These are phyloP conservation scores for Macropis europaea DNA, from an alignment of 2,888 invertebrate genomes.

Conservation along the genomic window DNA sequence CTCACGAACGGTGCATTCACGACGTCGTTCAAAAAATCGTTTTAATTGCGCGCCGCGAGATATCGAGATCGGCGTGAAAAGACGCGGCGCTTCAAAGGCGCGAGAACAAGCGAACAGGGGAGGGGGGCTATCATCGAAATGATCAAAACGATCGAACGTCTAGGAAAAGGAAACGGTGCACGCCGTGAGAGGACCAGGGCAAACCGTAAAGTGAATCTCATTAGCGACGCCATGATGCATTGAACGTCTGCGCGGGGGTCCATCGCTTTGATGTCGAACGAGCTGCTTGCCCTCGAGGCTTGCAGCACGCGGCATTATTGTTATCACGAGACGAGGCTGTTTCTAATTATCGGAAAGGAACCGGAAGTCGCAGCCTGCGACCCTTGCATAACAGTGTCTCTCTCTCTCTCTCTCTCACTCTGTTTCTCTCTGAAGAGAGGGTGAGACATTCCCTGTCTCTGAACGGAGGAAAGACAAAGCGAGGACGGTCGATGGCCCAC, in stretches of 20 bases:
- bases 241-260: slow-evolving; percentile 40
- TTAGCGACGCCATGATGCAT: slow-evolving; percentile 74
- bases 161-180: slow-evolving; percentile 36
- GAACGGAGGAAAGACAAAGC: slow-evolving; percentile 43
- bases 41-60: slow-evolving; percentile 19
- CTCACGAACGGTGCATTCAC: not conserved
- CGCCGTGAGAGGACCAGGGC: slow-evolving; percentile 58
- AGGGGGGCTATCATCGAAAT: slow-evolving; percentile 52
- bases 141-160: slow-evolving; percentile 69
- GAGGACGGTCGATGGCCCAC: slow-evolving; percentile 36
- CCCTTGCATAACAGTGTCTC: too few species aligned
- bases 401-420: too few species aligned
- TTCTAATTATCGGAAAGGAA: slow-evolving; percentile 75
- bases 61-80: slow-evolving; percentile 16
- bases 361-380: slow-evolving; percentile 68
- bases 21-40: not conserved
- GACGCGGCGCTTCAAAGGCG: slow-evolving; percentile 31
- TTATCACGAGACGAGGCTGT: slow-evolving; percentile 69
- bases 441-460: too few species aligned
- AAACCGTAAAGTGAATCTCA: slow-evolving; percentile 79
- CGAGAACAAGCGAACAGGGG: slow-evolving; percentile 7
- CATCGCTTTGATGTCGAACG: slow-evolving; percentile 73
- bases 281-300: slow-evolving; percentile 60
- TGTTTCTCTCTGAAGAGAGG: too few species aligned
- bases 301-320: slow-evolving; percentile 68